Conservation (phyloP, 30 jellyfish, hydroid and myxozoan species). For the Catostylus mosaicus region DNA sequence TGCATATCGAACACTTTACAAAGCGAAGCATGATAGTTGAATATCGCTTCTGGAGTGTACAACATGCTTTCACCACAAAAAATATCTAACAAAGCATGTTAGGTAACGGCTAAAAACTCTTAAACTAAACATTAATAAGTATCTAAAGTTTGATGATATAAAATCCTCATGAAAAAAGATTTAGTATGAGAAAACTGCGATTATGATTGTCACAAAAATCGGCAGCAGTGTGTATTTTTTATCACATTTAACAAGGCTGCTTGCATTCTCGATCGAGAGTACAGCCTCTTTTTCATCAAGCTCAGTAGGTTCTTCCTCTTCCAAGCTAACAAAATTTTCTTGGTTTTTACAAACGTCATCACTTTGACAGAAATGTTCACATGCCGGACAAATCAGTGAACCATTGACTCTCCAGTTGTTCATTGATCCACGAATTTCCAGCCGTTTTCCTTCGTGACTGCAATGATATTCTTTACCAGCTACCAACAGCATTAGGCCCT, state of each 20-base stretch:
- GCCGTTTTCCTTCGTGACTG: slow-evolving; percentile 40
- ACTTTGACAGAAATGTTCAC: slow-evolving; percentile 79
- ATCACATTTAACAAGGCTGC: not conserved
- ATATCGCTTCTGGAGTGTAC: too few relatives aligned
- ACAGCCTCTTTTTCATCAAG: slow-evolving; percentile 58
- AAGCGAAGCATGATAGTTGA: too few relatives aligned
- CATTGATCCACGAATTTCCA: slow-evolving; percentile 75
- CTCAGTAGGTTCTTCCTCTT: slow-evolving; percentile 21
- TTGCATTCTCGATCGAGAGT: slow-evolving; percentile 22
- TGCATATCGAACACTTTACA: too few relatives aligned
- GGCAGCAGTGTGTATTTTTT: not conserved
- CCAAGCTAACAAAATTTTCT: slow-evolving; percentile 8
- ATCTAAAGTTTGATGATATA: too few relatives aligned
- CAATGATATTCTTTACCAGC: slow-evolving; percentile 68
- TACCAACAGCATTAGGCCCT: slow-evolving; percentile 64
- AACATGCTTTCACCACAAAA: too few relatives aligned
- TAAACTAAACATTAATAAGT: too few relatives aligned
- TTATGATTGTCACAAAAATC: not conserved
- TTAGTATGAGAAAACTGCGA: too few relatives aligned
- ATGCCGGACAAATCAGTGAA: slow-evolving; percentile 86
- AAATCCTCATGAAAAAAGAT: too few relatives aligned
- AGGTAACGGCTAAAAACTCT: too few relatives aligned
- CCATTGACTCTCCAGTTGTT: slow-evolving; percentile 91
- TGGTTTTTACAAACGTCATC: slow-evolving; percentile 1
- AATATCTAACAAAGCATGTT: too few relatives aligned